Evolutionary conservation across 2,797 vertebrate genomes (phyloP), one percentile per base, ranked within the genome.

Genomic region (Melanotaenia trifasciata): DNA sequence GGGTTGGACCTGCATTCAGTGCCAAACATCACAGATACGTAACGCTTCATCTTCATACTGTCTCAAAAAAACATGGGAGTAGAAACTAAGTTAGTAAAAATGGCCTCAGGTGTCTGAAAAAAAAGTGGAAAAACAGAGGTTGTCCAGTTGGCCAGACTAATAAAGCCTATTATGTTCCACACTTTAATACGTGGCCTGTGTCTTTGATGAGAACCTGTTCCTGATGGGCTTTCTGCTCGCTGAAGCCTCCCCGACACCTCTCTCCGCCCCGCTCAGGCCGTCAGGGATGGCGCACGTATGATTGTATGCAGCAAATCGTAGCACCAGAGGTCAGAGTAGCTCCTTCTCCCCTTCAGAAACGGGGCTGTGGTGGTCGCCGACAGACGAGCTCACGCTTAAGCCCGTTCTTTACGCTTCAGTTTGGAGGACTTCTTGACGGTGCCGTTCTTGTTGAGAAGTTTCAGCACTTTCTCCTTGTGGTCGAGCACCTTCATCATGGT

Each of bases 401-500:
- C 95, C 64, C 98, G 96, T 81, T 99, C 98, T 91, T 99, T 99
- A 40, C 97, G 96, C 93, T 99, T 99, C 86, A 99, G 94, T 86
- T 99, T 99, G 83, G 97, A 97, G 78, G 97, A 96, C 90, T 98
- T 99, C 93, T 98, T 99, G 85, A 96, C 94, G 64, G 96, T 91
- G 58, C 97, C 97, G 0, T 98, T 99, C 94, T 99, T 99, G 93
- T 99, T 99, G 76, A 99, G 95, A 88, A 99, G 96, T 90, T 99
- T 99, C 89, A 99, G 92, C 76, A 99, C 98, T 73, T 97, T 96
- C 57, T 99, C 98, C 86, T 98, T 99, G 90, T 99, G 98, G 90
- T 99, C 98, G 81, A 99, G 95, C 58, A 99, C 97, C 87, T 99
- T 99, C 89, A 99, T 96, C 98, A 99, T 99, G 89, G 97, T 98